Base-by-base conservation (phyloP, 2,113 vertebrate species). In the Perca fluviatilis region DNA sequence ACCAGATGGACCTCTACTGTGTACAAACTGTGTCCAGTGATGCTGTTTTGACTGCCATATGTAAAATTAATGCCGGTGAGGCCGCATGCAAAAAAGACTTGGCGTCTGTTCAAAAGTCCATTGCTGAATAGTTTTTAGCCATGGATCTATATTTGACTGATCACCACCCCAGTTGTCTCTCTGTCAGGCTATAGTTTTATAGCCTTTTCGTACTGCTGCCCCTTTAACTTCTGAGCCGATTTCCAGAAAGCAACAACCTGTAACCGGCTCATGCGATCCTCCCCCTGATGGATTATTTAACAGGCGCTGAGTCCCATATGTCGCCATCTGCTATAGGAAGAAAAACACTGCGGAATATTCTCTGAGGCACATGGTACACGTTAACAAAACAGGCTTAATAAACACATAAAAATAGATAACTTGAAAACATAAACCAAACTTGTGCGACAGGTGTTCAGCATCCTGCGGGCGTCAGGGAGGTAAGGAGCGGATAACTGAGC, bases 251-350 rank as follows among this genome's bases (percentile, higher is more conserved):
- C 91, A 93, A 82, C 87, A 89, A 91, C 85, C 92, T 92, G 88
- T 88, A 77, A 79, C 89, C 69, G 84, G 88, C 89, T 90, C 86
- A 89, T 27, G 73, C 11, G 79, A 89, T 91, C 93, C 93, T 94
- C 94, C 94, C 92, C 88, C 80, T 90, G 76, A 90, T 96, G 92
- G 94, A 96, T 96, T 95, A 96, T 96, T 96, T 91, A 96, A 86
- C 93, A 94, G 90, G 89, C 86, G 82, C 88, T 89, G 15, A 91
- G 91, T 92, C 88, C 93, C 91, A 88, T 43, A 43, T 85, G 92
- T 91, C 91, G 91, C 92, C 91, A 94, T 91, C 91, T 91, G 91
- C 84, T 80, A 86, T 54, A 86, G 87, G 77, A 77, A 87, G 83
- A 87, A 86, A 89, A 92, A 91, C 86, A 89, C 85, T 13, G 58